Base-by-base conservation (phyloP, 2,888 invertebrate species). In the Bombylius major region DNA sequence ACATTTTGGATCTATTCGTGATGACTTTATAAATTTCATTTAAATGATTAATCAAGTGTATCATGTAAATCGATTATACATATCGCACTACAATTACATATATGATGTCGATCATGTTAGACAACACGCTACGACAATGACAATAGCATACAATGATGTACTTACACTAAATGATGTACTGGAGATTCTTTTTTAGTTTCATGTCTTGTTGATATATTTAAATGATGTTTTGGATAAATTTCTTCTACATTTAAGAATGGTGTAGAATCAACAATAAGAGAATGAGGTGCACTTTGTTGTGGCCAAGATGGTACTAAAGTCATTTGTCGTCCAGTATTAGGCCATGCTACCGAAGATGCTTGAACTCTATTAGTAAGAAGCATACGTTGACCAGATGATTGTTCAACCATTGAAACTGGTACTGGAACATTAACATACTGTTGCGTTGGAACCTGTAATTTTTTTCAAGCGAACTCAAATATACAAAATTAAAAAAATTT, bases 381-480 rank as follows among this genome's bases (percentile, higher is more conserved):
- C 85, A 89, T 89, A 69, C 87, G 86, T 62, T 87, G 79, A 33
- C 87, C 87, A 57, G 84, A 84, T 61, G 83, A 83, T 62, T 89
- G 91, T 66, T 90, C 90, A 51, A 95, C 90, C 78, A 95, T 91
- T 52, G 94, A 94, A 54, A 95, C 94, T 42, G 95, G 93, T 50
- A 75, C 75, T 23, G 75, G 75, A 36, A 75, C 74, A 66, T 73
- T 74, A 63, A 84, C 92, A 73, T 94, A 93, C 72, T 93, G 92
- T 73, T 92, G 92, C 67, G 89, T 88, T 12, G 87, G 86, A 50
- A 83, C 83, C 44, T 81, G 77, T 45, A 55, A 54, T 48, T 50
- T 50, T 42, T 8, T 42, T 8, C 5, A 42, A 42, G 39, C 39
- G 39, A 42, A 42, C 11, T 42, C 39, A 42, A 4, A 42, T 42